Conservation (phyloP, 2,888 invertebrate species). For the Mythimna vitellina region DNA sequence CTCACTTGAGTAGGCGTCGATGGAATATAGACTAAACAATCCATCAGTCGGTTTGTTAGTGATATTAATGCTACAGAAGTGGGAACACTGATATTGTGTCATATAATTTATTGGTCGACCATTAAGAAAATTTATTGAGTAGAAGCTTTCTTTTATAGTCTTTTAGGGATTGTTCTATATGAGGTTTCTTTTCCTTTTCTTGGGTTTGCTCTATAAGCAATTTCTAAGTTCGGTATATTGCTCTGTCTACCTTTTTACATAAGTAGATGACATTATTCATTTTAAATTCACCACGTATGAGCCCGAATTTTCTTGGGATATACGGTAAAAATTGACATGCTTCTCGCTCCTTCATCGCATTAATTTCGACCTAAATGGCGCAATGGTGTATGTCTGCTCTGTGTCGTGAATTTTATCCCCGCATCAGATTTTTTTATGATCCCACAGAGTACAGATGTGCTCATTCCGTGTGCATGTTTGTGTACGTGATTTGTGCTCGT, state of each 20-base stretch:
- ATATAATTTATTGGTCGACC: conserved; percentile 38
- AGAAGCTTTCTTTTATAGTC: conserved; percentile 28
- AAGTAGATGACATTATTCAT: neutral
- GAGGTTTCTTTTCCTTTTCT: conserved; percentile 3
- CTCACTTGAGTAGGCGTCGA: conserved; percentile 33
- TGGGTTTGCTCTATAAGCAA: conserved; percentile 17
- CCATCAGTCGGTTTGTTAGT: conserved; percentile 20
- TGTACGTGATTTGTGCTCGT: conserved; percentile 46
- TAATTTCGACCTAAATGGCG: conserved; percentile 52
- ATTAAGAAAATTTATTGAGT: conserved; percentile 39
- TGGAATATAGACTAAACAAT: conserved; percentile 51
- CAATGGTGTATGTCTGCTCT: conserved; percentile 45
- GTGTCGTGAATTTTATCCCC: conserved; percentile 55
- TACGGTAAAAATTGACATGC: neutral
- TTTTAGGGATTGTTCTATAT: conserved; percentile 9
- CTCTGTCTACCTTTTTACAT: neutral
- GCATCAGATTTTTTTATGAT: conserved; percentile 54
- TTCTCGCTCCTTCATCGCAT: conserved; percentile 16
- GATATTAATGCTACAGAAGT: conserved; percentile 17
- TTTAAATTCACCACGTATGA: conserved; percentile 1
- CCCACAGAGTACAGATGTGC: conserved; percentile 47
- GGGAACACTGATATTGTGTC: conserved; percentile 31
- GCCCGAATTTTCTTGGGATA: neutral
- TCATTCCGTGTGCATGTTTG: conserved; percentile 42
- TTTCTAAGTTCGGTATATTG: neutral